Percentiles rank a stretch among this genome's conserved stretches.
These are phyloP conservation scores for Heloderma charlesbogerti DNA, from an alignment of 2,113 vertebrate genomes.

Conservation along the genomic window DNA sequence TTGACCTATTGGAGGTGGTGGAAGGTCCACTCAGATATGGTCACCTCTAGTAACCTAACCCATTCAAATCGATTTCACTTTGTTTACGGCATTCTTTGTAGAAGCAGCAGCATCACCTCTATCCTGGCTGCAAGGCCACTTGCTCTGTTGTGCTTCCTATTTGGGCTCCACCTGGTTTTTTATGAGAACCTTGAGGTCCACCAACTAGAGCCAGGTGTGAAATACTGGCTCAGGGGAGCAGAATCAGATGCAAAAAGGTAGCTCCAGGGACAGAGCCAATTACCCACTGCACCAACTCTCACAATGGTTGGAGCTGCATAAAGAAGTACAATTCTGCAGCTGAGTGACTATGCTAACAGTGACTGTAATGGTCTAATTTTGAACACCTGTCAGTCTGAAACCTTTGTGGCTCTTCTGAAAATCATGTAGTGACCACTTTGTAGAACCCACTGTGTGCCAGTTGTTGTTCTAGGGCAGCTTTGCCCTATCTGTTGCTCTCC, in stretches of 20 bases:
- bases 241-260: background rate
- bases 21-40: background rate
- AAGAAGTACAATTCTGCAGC: no score
- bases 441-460: no score
- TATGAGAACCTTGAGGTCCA: background rate
- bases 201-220: background rate
- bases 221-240: background rate
- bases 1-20: background rate
- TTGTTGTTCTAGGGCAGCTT: no score
- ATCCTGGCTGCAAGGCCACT: background rate
- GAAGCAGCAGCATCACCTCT: background rate
- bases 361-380: background rate
- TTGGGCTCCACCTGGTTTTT: background rate
- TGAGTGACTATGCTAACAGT: background rate
- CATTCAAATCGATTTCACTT: background rate
- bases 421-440: background rate
- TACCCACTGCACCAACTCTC: no score
- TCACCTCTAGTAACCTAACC: background rate
- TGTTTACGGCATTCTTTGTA: background rate
- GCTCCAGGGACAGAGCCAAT: background rate
- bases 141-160: background rate
- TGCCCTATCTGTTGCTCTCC: no score
- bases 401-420: background rate
- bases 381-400: background rate
- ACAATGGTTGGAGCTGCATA: no score